Conservation (phyloP, 2,888 invertebrate genomes). For the Sphaerophoria rueppellii region DNA sequence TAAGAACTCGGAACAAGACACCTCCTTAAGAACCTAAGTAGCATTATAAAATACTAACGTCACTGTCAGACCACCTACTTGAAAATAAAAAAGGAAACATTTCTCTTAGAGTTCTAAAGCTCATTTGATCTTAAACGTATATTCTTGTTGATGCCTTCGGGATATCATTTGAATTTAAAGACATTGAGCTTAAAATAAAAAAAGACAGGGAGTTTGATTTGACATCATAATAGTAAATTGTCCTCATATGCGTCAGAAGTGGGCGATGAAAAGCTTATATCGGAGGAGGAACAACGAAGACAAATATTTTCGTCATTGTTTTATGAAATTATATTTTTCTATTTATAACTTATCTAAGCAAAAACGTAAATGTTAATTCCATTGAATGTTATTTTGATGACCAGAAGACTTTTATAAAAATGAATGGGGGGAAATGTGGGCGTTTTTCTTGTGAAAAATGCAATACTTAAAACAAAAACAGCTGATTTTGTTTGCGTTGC, state of each 20-base stretch:
- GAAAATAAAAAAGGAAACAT: not conserved
- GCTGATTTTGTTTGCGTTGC: no score
- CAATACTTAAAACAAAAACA: no score
- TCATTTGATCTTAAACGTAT: not conserved
- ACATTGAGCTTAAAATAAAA: not conserved
- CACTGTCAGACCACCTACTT: not conserved
- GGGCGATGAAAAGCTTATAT: not conserved
- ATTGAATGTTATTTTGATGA: not conserved
- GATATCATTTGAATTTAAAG: not conserved
- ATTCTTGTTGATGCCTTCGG: not conserved
- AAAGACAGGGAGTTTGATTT: not conserved
- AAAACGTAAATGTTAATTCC: not conserved
- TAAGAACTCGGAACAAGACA: not conserved
- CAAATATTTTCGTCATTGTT: not conserved
- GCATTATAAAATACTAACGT: not conserved
- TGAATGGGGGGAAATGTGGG: not conserved
- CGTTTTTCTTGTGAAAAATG: no score
- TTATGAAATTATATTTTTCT: not conserved
- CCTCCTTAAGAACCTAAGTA: not conserved
- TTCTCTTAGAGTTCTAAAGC: not conserved
- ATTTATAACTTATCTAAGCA: not conserved
- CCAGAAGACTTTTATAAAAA: not conserved
- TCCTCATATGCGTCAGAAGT: not conserved
- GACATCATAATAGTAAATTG: not conserved
- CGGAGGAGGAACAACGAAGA: not conserved